These are phyloP conservation scores for Stomatorhinus ivindoensis DNA, from an alignment of 2,113 vertebrate genomes.

Conservation along the genomic window DNA sequence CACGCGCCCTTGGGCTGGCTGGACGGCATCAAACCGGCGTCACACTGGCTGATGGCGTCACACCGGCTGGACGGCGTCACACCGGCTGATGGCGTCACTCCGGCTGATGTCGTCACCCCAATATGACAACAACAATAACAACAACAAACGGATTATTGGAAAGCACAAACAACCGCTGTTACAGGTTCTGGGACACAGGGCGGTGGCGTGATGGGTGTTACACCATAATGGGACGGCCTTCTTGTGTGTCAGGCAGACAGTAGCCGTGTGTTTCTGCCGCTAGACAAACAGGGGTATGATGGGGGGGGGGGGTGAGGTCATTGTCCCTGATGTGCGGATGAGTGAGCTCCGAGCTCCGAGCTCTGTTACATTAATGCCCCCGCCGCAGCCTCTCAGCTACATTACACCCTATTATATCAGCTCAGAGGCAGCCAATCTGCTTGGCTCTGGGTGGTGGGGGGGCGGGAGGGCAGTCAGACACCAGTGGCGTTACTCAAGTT, in stretches of 20 bases:
- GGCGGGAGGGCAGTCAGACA: slow-evolving; percentile 1
- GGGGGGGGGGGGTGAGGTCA: background rate
- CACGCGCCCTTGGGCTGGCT: background rate
- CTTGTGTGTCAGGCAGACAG: background rate
- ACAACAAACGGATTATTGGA: background rate
- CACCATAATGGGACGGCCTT: background rate
- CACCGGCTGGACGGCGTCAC: no score
- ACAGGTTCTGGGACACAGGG: background rate
- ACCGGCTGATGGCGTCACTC: background rate
- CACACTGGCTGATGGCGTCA: no score
- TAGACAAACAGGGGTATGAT: slow-evolving; percentile 1
- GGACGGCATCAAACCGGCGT: no score
- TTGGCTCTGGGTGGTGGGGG: background rate
- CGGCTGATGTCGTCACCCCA: background rate
- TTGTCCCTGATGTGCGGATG: background rate
- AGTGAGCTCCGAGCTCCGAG: background rate
- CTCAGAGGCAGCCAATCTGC: slow-evolving; percentile 17
- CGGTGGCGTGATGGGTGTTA: background rate
- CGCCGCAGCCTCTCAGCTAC: slow-evolving; percentile 9
- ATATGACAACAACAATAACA: background rate
- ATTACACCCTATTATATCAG: slow-evolving; percentile 20
- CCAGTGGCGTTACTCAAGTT: background rate
- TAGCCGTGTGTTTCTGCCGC: background rate
- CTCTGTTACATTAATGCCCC: slow-evolving; percentile 14
- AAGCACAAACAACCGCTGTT: background rate